A percentile compares a stretch with the other conserved stretches of the same genome.
Evolutionary conservation across 1,140 invertebrate species (phyloP).

Genomic region (Papilio machaon): DNA sequence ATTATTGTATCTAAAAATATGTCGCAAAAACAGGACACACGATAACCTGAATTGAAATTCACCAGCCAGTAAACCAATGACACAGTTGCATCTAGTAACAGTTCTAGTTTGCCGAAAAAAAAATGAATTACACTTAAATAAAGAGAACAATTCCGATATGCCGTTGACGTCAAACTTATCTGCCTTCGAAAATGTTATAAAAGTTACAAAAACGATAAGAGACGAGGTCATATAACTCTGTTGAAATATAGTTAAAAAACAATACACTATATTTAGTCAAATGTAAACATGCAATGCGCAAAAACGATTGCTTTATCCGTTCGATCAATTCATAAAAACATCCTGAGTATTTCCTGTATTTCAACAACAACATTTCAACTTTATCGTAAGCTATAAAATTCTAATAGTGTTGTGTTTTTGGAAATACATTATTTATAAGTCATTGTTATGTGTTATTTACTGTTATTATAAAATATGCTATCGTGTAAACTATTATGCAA

Average conservation of each 20-base stretch:
- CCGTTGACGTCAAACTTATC: conserved; percentile 32
- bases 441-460: too few species aligned
- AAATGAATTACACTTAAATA: conserved; percentile 6
- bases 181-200: conserved; percentile 27
- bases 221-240: conserved; percentile 34
- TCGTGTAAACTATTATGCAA: too few species aligned
- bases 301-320: conserved; percentile 19
- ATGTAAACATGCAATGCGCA: conserved; percentile 16
- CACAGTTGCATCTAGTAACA: neutral
- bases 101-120: conserved; percentile 16
- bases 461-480: too few species aligned
- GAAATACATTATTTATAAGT: too few species aligned
- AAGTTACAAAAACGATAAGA: conserved; percentile 29
- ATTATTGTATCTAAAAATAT: neutral
- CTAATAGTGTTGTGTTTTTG: neutral
- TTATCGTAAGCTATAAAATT: neutral
- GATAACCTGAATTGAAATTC: conserved; percentile 16
- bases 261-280: neutral
- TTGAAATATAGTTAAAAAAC: conserved; percentile 30
- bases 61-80: conserved; percentile 12
- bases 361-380: neutral
- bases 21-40: neutral
- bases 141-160: conserved; percentile 22
- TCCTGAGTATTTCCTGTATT: conserved; percentile 5
- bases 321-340: conserved; percentile 19